Conservation (phyloP, 2,113 vertebrate genomes). For the Chamaetylas fuelleborni region DNA sequence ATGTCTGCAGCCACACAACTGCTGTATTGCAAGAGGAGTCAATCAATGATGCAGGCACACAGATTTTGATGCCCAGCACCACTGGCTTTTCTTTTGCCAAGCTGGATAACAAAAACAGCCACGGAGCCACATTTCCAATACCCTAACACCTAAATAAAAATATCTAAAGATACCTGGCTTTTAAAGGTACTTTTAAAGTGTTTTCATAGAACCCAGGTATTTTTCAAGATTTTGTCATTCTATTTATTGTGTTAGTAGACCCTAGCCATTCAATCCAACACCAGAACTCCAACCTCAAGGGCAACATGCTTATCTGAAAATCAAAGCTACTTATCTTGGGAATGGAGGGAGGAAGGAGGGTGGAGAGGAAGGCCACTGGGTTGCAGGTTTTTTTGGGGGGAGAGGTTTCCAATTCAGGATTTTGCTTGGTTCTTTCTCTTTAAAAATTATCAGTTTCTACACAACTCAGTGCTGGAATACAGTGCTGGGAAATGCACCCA, state of each 20-base stretch:
- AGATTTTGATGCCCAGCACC: neutral
- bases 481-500: accelerated
- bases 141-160: neutral
- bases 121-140: neutral
- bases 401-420: neutral
- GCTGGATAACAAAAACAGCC: neutral
- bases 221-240: neutral
- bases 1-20: neutral
- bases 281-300: neutral
- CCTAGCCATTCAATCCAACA: neutral
- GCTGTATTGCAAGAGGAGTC: neutral
- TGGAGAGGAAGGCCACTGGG: accelerated
- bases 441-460: neutral
- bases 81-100: neutral
- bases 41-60: neutral
- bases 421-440: neutral
- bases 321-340: neutral
- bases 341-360: accelerated
- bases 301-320: neutral
- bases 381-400: accelerated
- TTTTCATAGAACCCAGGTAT: neutral
- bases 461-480: neutral
- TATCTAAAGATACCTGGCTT: neutral
- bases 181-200: neutral
- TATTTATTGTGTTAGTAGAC: neutral